phyloP scores from a whole-genome alignment of 2,888 invertebrate species.

The Catonia carolina region DNA sequence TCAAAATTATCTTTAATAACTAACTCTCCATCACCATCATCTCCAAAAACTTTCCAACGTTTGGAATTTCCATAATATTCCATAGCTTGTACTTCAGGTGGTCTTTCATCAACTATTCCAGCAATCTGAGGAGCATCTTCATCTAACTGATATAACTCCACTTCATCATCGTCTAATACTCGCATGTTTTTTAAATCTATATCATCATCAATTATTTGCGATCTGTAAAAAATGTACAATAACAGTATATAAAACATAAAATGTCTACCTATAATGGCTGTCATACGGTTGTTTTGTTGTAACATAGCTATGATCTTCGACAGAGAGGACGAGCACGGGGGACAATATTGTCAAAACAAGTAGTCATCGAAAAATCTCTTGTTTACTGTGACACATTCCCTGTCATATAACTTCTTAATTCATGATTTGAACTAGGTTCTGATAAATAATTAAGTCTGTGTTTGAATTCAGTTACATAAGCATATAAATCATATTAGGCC shows the following conservation, averaged over 20 bases:
- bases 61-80: slow-evolving; percentile 37
- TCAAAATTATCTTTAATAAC: slow-evolving; percentile 30
- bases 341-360: no score
- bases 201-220: slow-evolving; percentile 84
- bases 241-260: slow-evolving; percentile 15
- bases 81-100: slow-evolving; percentile 49
- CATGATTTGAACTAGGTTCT: no score
- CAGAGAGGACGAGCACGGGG: no score
- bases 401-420: no score
- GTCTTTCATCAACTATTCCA: slow-evolving; percentile 77
- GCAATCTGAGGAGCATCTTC: slow-evolving; percentile 90
- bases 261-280: no score
- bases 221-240: slow-evolving; percentile 47
- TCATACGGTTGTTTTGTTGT: no score
- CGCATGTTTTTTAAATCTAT: slow-evolving; percentile 56
- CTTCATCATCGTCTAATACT: slow-evolving; percentile 54
- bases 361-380: no score
- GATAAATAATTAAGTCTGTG: no score
- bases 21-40: slow-evolving; percentile 38
- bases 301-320: no score
- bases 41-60: slow-evolving; percentile 42
- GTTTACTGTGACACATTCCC: no score
- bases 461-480: no score
- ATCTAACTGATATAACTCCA: slow-evolving; percentile 61
- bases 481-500: background rate